Percentiles rank a stretch among this genome's conserved stretches.
These are phyloP conservation scores for Plebejus anna DNA, from an alignment of 2,888 invertebrate genomes.

Conservation along the genomic window DNA sequence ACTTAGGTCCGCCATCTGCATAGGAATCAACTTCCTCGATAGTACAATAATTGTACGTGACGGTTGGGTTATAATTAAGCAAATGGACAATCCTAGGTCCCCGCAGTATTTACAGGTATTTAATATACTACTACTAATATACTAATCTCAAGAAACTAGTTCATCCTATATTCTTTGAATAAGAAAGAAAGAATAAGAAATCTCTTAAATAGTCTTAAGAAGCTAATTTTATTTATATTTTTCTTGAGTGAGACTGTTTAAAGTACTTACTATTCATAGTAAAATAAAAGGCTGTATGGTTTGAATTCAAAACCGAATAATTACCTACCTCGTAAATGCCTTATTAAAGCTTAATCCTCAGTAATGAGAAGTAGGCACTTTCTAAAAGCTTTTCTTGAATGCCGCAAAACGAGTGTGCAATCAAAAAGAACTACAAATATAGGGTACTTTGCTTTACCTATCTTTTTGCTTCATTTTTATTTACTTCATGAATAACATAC, in stretches of 20 bases:
- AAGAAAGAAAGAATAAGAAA: not conserved
- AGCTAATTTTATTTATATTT: slow-evolving; percentile 6
- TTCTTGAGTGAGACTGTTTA: slow-evolving; percentile 1
- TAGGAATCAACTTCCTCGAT: not conserved
- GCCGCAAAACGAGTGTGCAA: slow-evolving; percentile 21
- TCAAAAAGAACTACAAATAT: slow-evolving; percentile 14
- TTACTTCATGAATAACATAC: not conserved
- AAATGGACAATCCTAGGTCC: not conserved
- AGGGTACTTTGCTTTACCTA: not conserved
- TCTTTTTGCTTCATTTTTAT: not conserved
- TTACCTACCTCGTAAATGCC: slow-evolving; percentile 17
- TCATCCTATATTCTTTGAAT: not conserved
- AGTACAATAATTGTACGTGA: not conserved
- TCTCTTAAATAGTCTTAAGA: not conserved
- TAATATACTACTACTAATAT: not conserved
- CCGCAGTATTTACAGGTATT: not conserved
- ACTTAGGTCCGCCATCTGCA: no score
- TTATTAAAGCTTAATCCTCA: slow-evolving; percentile 20
- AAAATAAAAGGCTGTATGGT: slow-evolving; percentile 21
- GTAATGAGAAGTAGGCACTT: slow-evolving; percentile 21
- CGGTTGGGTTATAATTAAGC: no score
- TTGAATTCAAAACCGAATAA: slow-evolving; percentile 18
- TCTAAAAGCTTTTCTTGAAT: slow-evolving; percentile 22
- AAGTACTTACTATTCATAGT: slow-evolving; percentile 7
- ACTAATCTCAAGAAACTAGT: not conserved